Conservation (phyloP, 2,113 vertebrate genomes). For the Plectropomus leopardus region DNA sequence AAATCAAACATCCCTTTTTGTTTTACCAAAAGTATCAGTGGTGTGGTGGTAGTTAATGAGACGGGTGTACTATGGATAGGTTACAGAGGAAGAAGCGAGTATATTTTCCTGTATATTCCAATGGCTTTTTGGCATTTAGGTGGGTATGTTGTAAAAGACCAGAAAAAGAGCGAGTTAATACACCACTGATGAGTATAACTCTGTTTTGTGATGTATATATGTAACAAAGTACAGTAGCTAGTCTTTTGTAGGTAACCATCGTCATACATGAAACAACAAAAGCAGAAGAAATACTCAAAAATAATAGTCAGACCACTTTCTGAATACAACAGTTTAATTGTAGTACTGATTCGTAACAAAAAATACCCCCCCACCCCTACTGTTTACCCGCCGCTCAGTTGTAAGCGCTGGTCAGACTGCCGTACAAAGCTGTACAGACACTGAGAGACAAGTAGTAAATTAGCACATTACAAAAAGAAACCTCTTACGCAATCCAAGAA, state of each 20-base stretch:
- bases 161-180: too few species aligned
- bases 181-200: too few species aligned
- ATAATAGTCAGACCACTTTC: constrained; percentile 27
- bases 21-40: too few species aligned
- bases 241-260: background rate
- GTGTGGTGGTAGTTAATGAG: too few species aligned
- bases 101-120: too few species aligned
- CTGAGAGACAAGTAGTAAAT: constrained; percentile 67
- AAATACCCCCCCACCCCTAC: constrained; percentile 56
- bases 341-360: constrained; percentile 83
- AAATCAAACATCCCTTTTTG: too few species aligned
- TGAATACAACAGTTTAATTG: constrained; percentile 85
- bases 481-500: constrained; percentile 61
- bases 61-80: too few species aligned
- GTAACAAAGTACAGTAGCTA: background rate
- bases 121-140: too few species aligned
- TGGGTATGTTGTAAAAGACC: too few species aligned
- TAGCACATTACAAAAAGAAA: constrained; percentile 72
- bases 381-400: constrained; percentile 57
- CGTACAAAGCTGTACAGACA: constrained; percentile 76
- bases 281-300: constrained; percentile 6
- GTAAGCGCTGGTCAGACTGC: constrained; percentile 61
- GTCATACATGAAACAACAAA: background rate
- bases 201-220: background rate
- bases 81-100: too few species aligned